These are phyloP conservation scores for Chaetogeoica ovagalla DNA, from an alignment of 2,888 invertebrate genomes.

Conservation along the genomic window DNA sequence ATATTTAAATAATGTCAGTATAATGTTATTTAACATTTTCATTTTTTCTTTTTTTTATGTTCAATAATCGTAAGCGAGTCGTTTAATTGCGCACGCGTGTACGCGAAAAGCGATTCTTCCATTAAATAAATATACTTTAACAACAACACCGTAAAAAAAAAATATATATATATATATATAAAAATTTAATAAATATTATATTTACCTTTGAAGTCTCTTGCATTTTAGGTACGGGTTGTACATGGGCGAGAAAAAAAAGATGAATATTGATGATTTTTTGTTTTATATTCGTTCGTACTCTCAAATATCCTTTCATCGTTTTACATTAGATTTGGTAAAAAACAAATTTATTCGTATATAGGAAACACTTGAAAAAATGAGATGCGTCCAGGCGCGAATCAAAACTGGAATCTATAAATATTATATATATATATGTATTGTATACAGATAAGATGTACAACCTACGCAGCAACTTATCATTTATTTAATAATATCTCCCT, in stretches of 20 bases:
- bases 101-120: too few species aligned
- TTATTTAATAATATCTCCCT: constrained; percentile 1
- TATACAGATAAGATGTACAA: background rate
- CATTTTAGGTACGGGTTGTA: too few species aligned
- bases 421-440: background rate
- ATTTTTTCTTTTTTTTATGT: too few species aligned
- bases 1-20: too few species aligned
- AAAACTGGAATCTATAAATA: constrained; percentile 12
- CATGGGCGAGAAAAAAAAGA: background rate
- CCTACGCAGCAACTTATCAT: background rate
- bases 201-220: background rate
- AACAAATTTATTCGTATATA: background rate
- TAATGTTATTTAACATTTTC: too few species aligned
- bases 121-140: background rate
- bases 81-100: too few species aligned
- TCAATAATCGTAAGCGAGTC: too few species aligned
- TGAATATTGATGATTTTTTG: constrained; percentile 13
- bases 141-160: background rate
- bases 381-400: constrained; percentile 26
- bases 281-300: background rate
- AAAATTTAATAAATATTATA: background rate
- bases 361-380: constrained; percentile 4
- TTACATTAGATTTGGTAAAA: background rate
- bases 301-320: constrained; percentile 6
- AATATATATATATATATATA: background rate